Evolutionary conservation across 2,888 invertebrate genomes (phyloP).

Genomic region (Unio pictorum): DNA sequence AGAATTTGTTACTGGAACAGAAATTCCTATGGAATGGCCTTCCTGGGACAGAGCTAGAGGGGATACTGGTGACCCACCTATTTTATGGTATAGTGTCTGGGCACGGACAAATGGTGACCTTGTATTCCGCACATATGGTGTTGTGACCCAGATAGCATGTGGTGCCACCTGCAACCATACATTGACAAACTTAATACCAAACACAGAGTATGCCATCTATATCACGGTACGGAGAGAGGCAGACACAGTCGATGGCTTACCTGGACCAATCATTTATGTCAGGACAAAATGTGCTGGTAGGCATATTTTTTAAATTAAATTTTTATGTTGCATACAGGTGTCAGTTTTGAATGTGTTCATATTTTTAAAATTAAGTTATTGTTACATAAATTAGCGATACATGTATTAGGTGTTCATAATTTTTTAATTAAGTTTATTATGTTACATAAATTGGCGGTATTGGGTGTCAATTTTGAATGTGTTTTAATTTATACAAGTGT

Average conservation of each 20-base stretch:
- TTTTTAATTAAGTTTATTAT: background rate
- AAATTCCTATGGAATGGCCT: conserved; percentile 55
- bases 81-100: conserved; percentile 57
- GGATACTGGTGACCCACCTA: conserved; percentile 57
- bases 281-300: conserved; percentile 56
- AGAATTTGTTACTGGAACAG: conserved; percentile 36
- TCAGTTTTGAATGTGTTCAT: no score
- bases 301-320: conserved; percentile 3
- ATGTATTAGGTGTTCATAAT: background rate
- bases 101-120: conserved; percentile 27
- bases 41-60: conserved; percentile 54
- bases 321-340: background rate
- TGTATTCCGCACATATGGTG: conserved; percentile 32
- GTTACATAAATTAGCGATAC: no score
- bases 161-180: conserved; percentile 43
- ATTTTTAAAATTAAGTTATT: no score
- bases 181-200: conserved; percentile 52
- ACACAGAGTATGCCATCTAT: conserved; percentile 59
- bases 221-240: conserved; percentile 51
- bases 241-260: conserved; percentile 55
- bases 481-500: no score
- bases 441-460: no score
- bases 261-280: conserved; percentile 51
- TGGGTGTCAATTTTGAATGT: no score
- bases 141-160: conserved; percentile 39